phyloP scores from a whole-genome alignment of 2,797 vertebrate genomes.

The Antrozous pallidus region DNA sequence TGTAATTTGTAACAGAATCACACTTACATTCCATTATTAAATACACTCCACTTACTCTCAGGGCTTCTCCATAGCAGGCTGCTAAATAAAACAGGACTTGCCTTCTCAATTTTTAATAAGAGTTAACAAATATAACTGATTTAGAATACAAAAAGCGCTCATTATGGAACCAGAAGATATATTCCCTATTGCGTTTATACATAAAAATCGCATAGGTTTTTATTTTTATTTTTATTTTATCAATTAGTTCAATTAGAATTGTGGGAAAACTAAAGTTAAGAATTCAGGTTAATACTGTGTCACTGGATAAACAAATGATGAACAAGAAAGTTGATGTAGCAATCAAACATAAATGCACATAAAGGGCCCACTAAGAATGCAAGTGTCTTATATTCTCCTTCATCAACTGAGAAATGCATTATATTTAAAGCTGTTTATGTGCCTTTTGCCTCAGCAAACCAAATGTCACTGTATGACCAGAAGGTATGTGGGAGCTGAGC shows the following conservation, averaged over 20 bases:
- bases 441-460: neutral
- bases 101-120: neutral
- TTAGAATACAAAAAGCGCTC: neutral
- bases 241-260: neutral
- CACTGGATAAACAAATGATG: neutral
- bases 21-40: neutral
- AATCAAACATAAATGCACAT: neutral
- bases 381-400: neutral
- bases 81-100: neutral
- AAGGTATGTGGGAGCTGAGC: neutral
- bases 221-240: neutral
- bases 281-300: neutral
- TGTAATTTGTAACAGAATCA: neutral
- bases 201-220: neutral
- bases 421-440: neutral
- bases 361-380: neutral
- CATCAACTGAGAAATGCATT: neutral
- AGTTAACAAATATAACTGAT: conserved; percentile 30
- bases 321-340: neutral
- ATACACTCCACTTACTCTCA: neutral
- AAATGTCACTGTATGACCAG: neutral
- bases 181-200: neutral
- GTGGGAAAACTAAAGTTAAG: neutral
- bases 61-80: neutral
- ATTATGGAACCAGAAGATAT: neutral